These are phyloP conservation scores for Cydia pomonella DNA, from an alignment of 1,140 invertebrate species.

Conservation along the genomic window DNA sequence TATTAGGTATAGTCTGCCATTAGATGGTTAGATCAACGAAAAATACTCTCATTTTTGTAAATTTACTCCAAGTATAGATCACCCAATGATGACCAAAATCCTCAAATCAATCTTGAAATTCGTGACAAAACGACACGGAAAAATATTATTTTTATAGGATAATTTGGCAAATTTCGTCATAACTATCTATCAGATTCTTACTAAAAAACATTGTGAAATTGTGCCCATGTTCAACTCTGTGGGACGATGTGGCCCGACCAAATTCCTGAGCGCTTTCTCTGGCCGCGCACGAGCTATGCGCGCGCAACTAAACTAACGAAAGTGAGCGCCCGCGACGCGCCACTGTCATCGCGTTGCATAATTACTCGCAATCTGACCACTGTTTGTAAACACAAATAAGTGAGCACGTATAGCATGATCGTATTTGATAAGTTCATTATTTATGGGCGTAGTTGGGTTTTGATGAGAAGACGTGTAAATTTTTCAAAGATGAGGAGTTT, in stretches of 20 bases:
- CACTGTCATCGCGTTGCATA: slow-evolving; percentile 75
- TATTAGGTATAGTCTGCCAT: too few species aligned
- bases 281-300: slow-evolving; percentile 45
- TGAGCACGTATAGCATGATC: slow-evolving; percentile 59
- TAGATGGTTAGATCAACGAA: too few species aligned
- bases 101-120: too few species aligned
- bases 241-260: slow-evolving; percentile 53
- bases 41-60: too few species aligned
- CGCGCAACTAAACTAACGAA: slow-evolving; percentile 63
- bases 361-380: slow-evolving; percentile 72
- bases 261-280: slow-evolving; percentile 79
- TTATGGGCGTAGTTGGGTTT: slow-evolving; percentile 37
- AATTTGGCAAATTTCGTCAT: background rate
- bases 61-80: too few species aligned
- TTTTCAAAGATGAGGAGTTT: too few species aligned
- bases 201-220: slow-evolving; percentile 11
- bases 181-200: background rate
- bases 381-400: slow-evolving; percentile 77
- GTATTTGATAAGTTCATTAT: slow-evolving; percentile 56
- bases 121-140: too few species aligned
- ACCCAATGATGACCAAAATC: background rate
- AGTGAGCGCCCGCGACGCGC: slow-evolving; percentile 63
- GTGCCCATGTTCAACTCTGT: slow-evolving; percentile 6
- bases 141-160: background rate
- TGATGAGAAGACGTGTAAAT: slow-evolving; percentile 24